Evolutionary conservation across 2,888 invertebrate species (phyloP).

Genomic region (Petrophora chlorosata): DNA sequence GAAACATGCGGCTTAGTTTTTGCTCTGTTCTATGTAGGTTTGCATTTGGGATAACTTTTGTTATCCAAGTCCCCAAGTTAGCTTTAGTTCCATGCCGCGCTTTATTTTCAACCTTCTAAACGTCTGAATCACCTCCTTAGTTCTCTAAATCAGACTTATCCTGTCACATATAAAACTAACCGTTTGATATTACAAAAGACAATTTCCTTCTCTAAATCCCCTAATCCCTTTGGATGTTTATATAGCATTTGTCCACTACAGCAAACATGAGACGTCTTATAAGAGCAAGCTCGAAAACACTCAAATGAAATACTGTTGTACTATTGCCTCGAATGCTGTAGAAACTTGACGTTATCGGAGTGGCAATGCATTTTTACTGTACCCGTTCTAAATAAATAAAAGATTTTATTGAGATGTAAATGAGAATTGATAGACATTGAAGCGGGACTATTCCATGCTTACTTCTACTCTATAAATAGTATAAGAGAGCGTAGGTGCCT

Average conservation of each 20-base stretch:
- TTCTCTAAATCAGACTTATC: conserved; percentile 16
- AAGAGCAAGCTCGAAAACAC: conserved; percentile 47
- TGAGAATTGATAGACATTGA: not conserved
- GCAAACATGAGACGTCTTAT: conserved; percentile 47
- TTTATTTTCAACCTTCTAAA: too few species aligned
- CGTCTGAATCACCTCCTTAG: not conserved
- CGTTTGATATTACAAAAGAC: conserved; percentile 31
- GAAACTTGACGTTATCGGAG: conserved; percentile 46
- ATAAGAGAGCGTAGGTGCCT: not conserved
- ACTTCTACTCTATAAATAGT: not conserved
- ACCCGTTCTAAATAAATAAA: not conserved
- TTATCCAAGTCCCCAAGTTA: too few species aligned
- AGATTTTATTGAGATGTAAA: conserved; percentile 1
- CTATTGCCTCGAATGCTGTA: conserved; percentile 39
- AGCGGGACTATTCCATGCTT: not conserved
- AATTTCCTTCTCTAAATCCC: conserved; percentile 36
- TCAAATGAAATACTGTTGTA: conserved; percentile 53
- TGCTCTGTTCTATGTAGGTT: too few species aligned
- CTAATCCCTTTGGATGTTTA: conserved; percentile 36
- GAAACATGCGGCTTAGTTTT: not conserved
- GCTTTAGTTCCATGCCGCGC: too few species aligned
- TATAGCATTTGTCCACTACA: conserved; percentile 37
- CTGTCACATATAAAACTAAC: conserved; percentile 24
- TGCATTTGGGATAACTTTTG: too few species aligned
- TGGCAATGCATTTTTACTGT: conserved; percentile 35